Conservation (phyloP, 2,888 invertebrate genomes). For the Phengaris alcon region DNA sequence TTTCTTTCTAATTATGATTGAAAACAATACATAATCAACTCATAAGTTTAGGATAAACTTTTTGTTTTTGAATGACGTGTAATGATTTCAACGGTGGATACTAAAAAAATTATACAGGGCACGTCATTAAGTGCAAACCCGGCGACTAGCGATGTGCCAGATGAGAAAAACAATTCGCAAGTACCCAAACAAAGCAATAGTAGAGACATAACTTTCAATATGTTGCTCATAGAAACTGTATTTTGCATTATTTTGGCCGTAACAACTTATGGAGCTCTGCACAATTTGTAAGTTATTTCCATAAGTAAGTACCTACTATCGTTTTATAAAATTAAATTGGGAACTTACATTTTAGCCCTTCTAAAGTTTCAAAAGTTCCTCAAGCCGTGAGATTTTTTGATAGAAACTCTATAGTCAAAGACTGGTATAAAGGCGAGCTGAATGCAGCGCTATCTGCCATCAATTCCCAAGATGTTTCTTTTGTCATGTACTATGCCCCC, state of each 20-base stretch:
- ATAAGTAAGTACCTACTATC: not conserved
- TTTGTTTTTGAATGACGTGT: slow-evolving; percentile 75
- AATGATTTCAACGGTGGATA: slow-evolving; percentile 76
- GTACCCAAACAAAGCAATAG: slow-evolving; percentile 57
- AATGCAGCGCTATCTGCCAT: slow-evolving; percentile 81
- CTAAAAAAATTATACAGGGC: slow-evolving; percentile 70
- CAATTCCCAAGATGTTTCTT: slow-evolving; percentile 85
- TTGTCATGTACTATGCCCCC: slow-evolving; percentile 96
- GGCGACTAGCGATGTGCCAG: slow-evolving; percentile 66
- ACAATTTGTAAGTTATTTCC: slow-evolving; percentile 81
- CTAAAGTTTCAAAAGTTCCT: slow-evolving; percentile 67
- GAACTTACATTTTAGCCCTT: slow-evolving; percentile 51
- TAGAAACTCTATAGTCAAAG: slow-evolving; percentile 83
- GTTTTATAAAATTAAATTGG: not conserved
- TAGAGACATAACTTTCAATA: slow-evolving; percentile 70
- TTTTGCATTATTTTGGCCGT: slow-evolving; percentile 82
- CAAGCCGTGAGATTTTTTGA: slow-evolving; percentile 85
- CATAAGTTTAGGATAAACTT: slow-evolving; percentile 8
- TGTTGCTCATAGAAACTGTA: slow-evolving; percentile 82
- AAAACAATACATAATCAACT: slow-evolving; percentile 5
- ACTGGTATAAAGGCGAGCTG: slow-evolving; percentile 89
- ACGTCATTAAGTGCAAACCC: slow-evolving; percentile 64
- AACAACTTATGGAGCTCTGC: slow-evolving; percentile 84
- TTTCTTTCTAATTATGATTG: not conserved
- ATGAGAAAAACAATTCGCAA: slow-evolving; percentile 57